Evolutionary conservation across 2,888 invertebrate species (phyloP), one percentile per base, ranked within the genome.

Genomic region (Agrotis puta): DNA sequence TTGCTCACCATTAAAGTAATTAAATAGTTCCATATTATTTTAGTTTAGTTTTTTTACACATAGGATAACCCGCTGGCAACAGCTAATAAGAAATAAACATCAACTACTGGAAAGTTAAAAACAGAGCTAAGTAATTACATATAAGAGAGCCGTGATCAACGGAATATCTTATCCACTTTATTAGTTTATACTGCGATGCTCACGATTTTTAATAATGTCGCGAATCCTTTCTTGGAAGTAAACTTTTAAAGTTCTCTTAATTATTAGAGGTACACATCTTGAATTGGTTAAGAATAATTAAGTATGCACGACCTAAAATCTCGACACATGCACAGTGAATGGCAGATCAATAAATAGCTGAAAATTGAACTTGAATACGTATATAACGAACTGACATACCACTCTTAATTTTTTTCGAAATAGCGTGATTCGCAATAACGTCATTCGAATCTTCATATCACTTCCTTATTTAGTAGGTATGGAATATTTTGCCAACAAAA

Each of bases 201-300:
- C 65, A 74, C 13, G 43, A 47, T 64, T 39, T 39, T 64, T n/a
- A 64, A 64, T n/a, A 74, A 64, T 74, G n/a, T 47, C 27, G 3
- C 24, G 4, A 27, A 47, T 43, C 20, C 39, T 47, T 45, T 39
- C 13, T 16, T 53, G 24, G 18, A 18, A 53, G 3, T 20, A 6
- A 54, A 54, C 43, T 18, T 39, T 70, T 43, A 22, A 20, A n/a
- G 14, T 2, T 7, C 6, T 53, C 7, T 53, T 63, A 20, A 24
- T 63, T 63, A 43, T 48, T 39, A 3, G n/a, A 13, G 2, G 39
- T 11, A 22, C n/a, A 43, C 18, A 33, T 43, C 18, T 54, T 18
- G 14, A 47, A 33, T 39, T 33, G 22, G 9, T 16, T 53, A 24
- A 3, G 53, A 33, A 33, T 33, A 1, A 33, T 7, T 33, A 33